A percentile compares a stretch with the other conserved stretches of the same genome.
Conservation (phyloP, 1,140 invertebrate genomes). For the Lepidurus arcticus region DNA sequence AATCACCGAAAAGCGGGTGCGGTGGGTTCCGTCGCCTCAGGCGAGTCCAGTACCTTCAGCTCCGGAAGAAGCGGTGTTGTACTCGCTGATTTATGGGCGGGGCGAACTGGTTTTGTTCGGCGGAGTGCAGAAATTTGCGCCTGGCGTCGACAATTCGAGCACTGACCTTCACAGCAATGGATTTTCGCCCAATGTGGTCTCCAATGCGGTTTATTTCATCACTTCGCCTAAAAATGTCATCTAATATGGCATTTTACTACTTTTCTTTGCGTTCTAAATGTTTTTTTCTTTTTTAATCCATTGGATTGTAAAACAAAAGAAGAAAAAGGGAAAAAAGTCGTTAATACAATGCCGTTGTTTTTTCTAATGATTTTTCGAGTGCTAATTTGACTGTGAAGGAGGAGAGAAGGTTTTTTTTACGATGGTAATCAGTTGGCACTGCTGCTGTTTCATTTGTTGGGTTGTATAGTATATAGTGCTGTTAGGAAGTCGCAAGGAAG, state of each 20-base stretch:
- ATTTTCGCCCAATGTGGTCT: conserved; percentile 55
- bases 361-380: too few relatives aligned
- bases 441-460: too few relatives aligned
- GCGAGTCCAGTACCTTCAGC: conserved; percentile 50
- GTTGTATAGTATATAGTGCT: too few relatives aligned
- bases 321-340: neutral
- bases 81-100: conserved; percentile 78
- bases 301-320: neutral
- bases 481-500: neutral
- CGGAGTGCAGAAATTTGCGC: conserved; percentile 71
- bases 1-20: conserved; percentile 51
- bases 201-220: conserved; percentile 73
- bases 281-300: neutral
- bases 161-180: conserved; percentile 44
- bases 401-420: too few relatives aligned
- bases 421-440: too few relatives aligned
- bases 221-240: conserved; percentile 65
- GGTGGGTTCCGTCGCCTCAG: conserved; percentile 66
- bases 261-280: neutral
- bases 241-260: conserved; percentile 41
- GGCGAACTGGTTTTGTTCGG: conserved; percentile 92
- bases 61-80: conserved; percentile 83
- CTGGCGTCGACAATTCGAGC: conserved; percentile 40
- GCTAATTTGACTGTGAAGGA: too few relatives aligned
- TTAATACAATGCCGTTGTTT: too few relatives aligned